Conservation (phyloP, 2,888 invertebrate genomes). For the Leucozona laternaria region DNA sequence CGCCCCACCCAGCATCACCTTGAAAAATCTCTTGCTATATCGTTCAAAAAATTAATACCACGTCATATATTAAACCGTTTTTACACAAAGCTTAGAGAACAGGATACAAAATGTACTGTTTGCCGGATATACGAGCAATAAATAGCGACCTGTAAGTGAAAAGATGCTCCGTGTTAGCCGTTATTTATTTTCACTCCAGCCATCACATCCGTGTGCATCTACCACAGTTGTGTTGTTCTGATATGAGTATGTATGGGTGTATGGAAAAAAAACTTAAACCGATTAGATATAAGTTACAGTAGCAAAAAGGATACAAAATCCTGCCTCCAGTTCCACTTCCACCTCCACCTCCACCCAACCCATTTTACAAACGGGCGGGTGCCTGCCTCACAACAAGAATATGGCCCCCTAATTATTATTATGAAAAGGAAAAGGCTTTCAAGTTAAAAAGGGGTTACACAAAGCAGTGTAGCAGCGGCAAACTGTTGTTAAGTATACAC, state of each 20-base stretch:
- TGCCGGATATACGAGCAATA: slow-evolving; percentile 49
- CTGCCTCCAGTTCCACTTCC: no score
- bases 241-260: neutral
- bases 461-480: slow-evolving; percentile 39
- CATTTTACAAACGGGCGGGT: neutral
- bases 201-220: slow-evolving; percentile 24
- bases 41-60: slow-evolving; percentile 70
- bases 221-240: slow-evolving; percentile 1
- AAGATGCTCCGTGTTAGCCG: slow-evolving; percentile 66
- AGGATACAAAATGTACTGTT: slow-evolving; percentile 50
- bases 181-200: slow-evolving; percentile 58
- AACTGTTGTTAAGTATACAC: slow-evolving; percentile 73
- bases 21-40: slow-evolving; percentile 27
- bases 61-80: slow-evolving; percentile 68
- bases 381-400: slow-evolving; percentile 62
- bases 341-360: neutral
- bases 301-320: slow-evolving; percentile 58
- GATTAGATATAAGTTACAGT: slow-evolving; percentile 66
- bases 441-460: slow-evolving; percentile 73
- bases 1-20: neutral
- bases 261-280: slow-evolving; percentile 72
- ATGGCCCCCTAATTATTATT: slow-evolving; percentile 75
- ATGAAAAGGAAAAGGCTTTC: slow-evolving; percentile 75
- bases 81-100: slow-evolving; percentile 22
- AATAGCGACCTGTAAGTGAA: slow-evolving; percentile 54